Percentiles rank a stretch among this genome's conserved stretches.
Conservation (phyloP, 2,888 invertebrate species). For the Drosophila bunnanda region DNA sequence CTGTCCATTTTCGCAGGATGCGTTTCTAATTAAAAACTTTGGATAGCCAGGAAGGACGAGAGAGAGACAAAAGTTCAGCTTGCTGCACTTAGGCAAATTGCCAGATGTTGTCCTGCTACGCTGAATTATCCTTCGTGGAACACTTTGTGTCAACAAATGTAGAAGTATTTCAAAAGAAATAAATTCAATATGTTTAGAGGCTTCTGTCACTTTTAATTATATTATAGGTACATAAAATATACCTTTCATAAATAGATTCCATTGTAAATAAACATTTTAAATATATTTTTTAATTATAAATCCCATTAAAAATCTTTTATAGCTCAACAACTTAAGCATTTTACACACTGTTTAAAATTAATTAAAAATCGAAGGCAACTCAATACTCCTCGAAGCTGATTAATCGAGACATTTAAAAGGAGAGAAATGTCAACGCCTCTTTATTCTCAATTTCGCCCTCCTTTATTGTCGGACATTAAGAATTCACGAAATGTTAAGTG, state of each 20-base stretch:
- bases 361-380: constrained; percentile 22
- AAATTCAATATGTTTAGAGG: background rate
- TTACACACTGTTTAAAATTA: background rate
- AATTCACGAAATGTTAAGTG: constrained; percentile 75
- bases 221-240: background rate
- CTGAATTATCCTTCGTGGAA: constrained; percentile 25
- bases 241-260: background rate
- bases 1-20: constrained; percentile 66
- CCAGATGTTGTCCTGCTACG: constrained; percentile 52
- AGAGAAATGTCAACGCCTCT: constrained; percentile 35
- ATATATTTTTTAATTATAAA: too few relatives aligned
- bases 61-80: constrained; percentile 28
- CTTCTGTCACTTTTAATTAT: background rate
- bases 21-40: constrained; percentile 78
- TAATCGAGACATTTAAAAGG: constrained; percentile 63
- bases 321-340: background rate
- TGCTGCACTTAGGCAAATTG: constrained; percentile 76
- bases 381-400: constrained; percentile 59
- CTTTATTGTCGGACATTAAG: constrained; percentile 55
- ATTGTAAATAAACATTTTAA: background rate
- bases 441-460: constrained; percentile 10
- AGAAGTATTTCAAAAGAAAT: constrained; percentile 16
- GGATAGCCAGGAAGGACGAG: constrained; percentile 16
- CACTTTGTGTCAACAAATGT: constrained; percentile 41
- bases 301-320: too few relatives aligned